Evolutionary conservation across 2,888 invertebrate species (phyloP), one percentile per base, ranked within the genome.

Genomic region (Zele albiditarsus): DNA sequence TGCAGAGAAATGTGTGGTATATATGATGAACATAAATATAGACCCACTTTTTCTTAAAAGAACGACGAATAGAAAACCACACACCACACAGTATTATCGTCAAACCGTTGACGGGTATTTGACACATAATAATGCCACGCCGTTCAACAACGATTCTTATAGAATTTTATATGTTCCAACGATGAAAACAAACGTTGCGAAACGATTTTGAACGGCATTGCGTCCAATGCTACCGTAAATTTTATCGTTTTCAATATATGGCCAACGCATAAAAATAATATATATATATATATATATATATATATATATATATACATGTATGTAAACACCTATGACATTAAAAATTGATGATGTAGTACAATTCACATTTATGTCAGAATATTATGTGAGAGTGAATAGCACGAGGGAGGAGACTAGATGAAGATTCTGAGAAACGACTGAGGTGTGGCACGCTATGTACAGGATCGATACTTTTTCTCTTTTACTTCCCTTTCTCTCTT

Each of bases 71-170:
- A 46, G n/a, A 46, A 46, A 2, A 46, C n/a, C 8, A 46, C n/a
- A 46, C 46, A 16, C 16, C 46, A n/a, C 46, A n/a, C 46, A 46
- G 6, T 46, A n/a, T 1, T 46, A n/a, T 46, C 46, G 6, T 46
- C 14, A n/a, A 46, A 2, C n/a, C n/a, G 46, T n/a, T 46, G 46
- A 46, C 46, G 46, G 16, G 3, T n/a, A 46, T 46, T 46, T 16
- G 46, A 46, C 46, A 46, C 46, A 42, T 42, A 46, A 46, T n/a
- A 16, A 16, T 16, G 46, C n/a, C n/a, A n/a, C n/a, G 16, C 42
- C 70, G 46, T 71, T 71, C 42, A 23, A 25, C 46, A 42, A 71
- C 60, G 70, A 60, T 71, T 58, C 25, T 25, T 58, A 33, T 62
- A 20, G 12, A 60, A n/a, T 46, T 46, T 46, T n/a, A 46, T 46